Conservation (phyloP, 2,797 vertebrate genomes). For the Pristis pectinata region DNA sequence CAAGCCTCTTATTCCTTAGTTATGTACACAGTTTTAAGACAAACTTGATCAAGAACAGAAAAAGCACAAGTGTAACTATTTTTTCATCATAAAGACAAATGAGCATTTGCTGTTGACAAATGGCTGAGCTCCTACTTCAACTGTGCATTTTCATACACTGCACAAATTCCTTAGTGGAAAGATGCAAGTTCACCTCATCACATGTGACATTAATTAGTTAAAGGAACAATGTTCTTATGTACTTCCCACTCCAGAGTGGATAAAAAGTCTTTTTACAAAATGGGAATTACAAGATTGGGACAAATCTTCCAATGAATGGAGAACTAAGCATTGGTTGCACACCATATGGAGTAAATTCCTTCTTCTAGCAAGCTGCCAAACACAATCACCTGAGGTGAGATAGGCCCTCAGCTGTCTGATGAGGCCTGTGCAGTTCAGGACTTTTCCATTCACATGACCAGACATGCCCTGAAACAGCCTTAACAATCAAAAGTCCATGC, state of each 20-base stretch:
- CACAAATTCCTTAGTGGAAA: neutral
- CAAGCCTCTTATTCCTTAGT: neutral
- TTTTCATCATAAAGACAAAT: neutral
- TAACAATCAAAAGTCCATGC: no score
- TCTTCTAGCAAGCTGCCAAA: no score
- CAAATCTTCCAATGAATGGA: no score
- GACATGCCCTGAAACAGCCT: no score
- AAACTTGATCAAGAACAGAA: neutral
- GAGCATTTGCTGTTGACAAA: neutral
- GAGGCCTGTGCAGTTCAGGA: no score
- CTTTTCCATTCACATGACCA: no score
- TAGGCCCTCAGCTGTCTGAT: no score
- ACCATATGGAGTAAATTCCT: no score
- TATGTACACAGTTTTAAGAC: neutral
- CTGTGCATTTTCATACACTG: no score
- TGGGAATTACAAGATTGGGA: neutral
- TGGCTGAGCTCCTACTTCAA: no score
- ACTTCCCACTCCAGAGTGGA: neutral
- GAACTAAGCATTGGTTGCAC: no score
- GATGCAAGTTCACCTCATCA: neutral
- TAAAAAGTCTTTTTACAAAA: neutral
- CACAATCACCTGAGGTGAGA: no score
- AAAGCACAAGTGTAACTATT: neutral
- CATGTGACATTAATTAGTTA: neutral
- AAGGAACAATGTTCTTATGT: neutral